Base-by-base conservation (phyloP, 2,888 invertebrate species). In the Bugula neritina region DNA sequence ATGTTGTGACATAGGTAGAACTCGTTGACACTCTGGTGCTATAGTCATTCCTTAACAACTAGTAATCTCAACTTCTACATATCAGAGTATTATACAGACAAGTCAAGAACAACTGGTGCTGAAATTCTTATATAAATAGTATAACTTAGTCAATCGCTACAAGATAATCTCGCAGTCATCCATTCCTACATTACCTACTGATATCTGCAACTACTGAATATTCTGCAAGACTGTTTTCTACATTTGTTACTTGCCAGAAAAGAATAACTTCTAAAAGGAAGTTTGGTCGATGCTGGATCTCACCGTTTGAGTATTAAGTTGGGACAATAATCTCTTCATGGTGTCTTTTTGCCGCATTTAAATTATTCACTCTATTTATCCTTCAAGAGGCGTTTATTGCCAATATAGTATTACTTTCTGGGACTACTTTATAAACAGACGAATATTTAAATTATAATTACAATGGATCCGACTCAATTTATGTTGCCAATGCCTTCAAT, bases 401-500 rank as follows among this genome's bases (percentile, higher is more conserved):
- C 43, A 43, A 10, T 43, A 10, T 17, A 43, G 17, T 43, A 43
- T 10, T 17, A 43, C 17, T 43, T 43, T 43, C 43, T 17, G 5
- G 43, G 43, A 43, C 43, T 43, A 43, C 17, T 10, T 43, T 43
- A 5, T 43, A 43, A 43, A 43, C 23, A 3, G 5, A 55, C 55
- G 23, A 55, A 55, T 55, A n/a, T 55, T 55, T 5, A 23, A 23
- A 55, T 23, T 55, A 55, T 55, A 3, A n/a, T 27, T 31, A 63
- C 13, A 34, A 63, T 63, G 63, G 63, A 63, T 63, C 63, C 63
- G 3, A 63, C 31, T 10, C 63, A 63, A 31, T 63, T 63, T 34
- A 63, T 63, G 63, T 31, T 63, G 10, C 63, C 63, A 2, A 63
- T 63, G 63, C 63, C 63, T 63, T 63, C 63, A 25, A 63, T 63